Percentiles rank a stretch among this genome's conserved stretches.
These are phyloP conservation scores for Acanthosepion pharaonis DNA, from an alignment of 2,888 invertebrate species.

Conservation along the genomic window DNA sequence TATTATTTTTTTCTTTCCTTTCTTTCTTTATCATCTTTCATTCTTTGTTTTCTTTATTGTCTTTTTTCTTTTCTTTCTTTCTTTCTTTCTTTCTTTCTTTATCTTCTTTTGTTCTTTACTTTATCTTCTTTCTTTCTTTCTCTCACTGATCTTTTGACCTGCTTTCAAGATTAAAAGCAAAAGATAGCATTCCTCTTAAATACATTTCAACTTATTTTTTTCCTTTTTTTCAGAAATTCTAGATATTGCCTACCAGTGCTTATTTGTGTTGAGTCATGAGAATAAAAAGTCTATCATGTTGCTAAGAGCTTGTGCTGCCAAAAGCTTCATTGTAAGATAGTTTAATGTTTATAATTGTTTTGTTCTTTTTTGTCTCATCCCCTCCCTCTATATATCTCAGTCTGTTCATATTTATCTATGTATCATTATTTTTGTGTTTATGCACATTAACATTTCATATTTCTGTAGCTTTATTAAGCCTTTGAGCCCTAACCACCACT, in stretches of 20 bases:
- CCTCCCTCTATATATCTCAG: neutral
- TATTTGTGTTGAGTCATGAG: neutral
- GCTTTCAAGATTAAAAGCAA: too few relatives aligned
- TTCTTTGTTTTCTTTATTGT: too few relatives aligned
- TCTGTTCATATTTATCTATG: neutral
- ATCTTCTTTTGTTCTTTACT: too few relatives aligned
- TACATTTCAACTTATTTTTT: neutral
- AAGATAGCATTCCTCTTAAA: neutral
- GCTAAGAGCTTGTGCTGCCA: conserved; percentile 64
- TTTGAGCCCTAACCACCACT: too few relatives aligned
- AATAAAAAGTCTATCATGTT: conserved; percentile 66
- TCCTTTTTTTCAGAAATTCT: neutral
- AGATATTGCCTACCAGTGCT: neutral
- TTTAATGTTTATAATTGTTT: neutral
- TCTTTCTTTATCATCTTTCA: too few relatives aligned
- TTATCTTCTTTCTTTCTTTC: too few relatives aligned
- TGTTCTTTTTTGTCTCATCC: neutral
- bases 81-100: too few relatives aligned
- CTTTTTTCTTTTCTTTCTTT: too few relatives aligned
- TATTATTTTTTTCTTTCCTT: too few relatives aligned
- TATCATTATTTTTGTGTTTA: neutral
- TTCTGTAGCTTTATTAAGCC: too few relatives aligned
- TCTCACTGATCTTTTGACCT: too few relatives aligned
- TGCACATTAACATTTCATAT: too few relatives aligned
- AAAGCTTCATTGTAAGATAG: conserved; percentile 61